Conservation (phyloP, 2,113 vertebrate species). For the Halichoeres trimaculatus region DNA sequence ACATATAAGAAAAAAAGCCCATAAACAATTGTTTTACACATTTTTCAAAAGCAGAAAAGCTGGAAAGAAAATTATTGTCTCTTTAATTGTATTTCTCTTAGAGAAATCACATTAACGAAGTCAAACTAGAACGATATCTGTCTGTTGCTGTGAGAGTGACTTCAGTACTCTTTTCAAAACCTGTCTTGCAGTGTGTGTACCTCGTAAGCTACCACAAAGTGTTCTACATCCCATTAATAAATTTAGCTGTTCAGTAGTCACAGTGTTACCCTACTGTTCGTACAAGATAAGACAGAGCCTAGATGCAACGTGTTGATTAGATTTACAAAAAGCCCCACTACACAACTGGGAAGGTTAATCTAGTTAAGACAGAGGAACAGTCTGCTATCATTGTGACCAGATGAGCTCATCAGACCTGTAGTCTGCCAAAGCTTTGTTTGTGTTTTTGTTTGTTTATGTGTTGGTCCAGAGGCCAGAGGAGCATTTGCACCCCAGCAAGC, state of each 20-base stretch:
- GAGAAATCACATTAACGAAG: no score
- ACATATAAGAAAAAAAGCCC: no score
- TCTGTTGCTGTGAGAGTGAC: no score
- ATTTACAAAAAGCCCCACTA: constrained; percentile 37
- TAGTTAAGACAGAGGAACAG: constrained; percentile 42
- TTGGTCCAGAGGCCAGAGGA: constrained; percentile 42
- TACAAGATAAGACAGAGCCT: constrained; percentile 49
- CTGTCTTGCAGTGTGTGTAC: no score
- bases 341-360: constrained; percentile 41
- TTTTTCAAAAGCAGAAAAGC: background rate
- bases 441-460: constrained; percentile 36
- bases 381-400: constrained; percentile 36
- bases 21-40: background rate
- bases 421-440: constrained; percentile 9
- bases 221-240: background rate
- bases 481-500: constrained; percentile 47
- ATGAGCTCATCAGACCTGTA: constrained; percentile 41
- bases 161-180: no score
- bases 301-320: constrained; percentile 59
- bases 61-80: no score
- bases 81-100: no score
- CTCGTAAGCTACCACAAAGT: background rate
- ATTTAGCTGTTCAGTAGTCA: constrained; percentile 24
- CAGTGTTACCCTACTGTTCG: constrained; percentile 36
- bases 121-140: no score